Conservation (phyloP, 2,113 vertebrate species). For the Xiphophorus maculatus region DNA sequence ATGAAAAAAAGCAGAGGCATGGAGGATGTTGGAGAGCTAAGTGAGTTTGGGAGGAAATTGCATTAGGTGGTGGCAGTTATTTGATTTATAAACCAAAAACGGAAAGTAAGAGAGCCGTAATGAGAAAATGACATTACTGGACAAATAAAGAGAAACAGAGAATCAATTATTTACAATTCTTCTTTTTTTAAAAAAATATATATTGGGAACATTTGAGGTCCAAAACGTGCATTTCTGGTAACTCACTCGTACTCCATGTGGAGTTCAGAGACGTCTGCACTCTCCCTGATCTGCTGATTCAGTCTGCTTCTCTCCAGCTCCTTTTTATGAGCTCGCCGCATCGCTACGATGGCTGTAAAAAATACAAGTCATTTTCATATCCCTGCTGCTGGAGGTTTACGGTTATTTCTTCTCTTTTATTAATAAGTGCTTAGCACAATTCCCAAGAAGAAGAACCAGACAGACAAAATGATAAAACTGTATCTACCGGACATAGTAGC, state of each 20-base stretch:
- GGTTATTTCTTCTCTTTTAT: not conserved
- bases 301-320: conserved; percentile 88
- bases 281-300: conserved; percentile 85
- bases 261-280: conserved; percentile 83
- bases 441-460: not conserved
- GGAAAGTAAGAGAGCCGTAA: not conserved
- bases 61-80: not conserved
- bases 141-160: conserved; percentile 1
- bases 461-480: not conserved
- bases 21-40: not conserved
- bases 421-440: not conserved
- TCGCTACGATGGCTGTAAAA: conserved; percentile 89
- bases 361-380: not conserved
- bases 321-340: conserved; percentile 91
- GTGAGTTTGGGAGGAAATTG: conserved; percentile 6
- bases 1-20: conserved; percentile 17
- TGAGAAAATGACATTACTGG: not conserved
- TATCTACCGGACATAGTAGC: conserved; percentile 89
- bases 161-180: not conserved
- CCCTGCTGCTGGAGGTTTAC: not conserved
- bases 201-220: too few species aligned
- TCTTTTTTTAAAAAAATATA: not conserved
- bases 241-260: conserved; percentile 87
- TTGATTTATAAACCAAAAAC: not conserved
- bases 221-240: not conserved